Evolutionary conservation across 2,113 vertebrate species (phyloP), one percentile per base, ranked within the genome.

Genomic region (Rhombomys opimus): DNA sequence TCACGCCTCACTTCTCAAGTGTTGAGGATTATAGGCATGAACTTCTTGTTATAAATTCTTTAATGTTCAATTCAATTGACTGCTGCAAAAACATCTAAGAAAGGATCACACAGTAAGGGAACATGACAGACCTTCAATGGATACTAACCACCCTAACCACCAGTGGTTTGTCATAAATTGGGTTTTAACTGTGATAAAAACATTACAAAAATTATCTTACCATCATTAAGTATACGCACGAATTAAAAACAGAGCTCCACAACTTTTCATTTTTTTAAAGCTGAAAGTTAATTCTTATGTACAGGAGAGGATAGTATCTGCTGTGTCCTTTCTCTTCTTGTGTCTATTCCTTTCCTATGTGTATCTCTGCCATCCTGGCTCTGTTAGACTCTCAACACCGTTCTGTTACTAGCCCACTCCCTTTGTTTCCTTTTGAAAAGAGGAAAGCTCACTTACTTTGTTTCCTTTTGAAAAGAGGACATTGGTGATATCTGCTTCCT

Each of bases 401-500:
- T 27, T 67, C 67, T 70, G 32, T 14, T 35, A 70, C 67, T 14
- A 35, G 67, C 67, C 67, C 30, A 35, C 15, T 14, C 15, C 8
- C 30, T 46, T 41, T 84, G 54, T 6, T 54, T 75, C 46, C 35
- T 93, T 95, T 77, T 76, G 35, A 54, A 89, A 95, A 95, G 90
- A 50, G 15, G n/a, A 82, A n/a, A 81, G 25, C 76, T 90, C 23
- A 54, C 1, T 57, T 91, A 76, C 35, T 91, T 67, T 38, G 54
- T 20, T 46, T 80, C 46, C 35, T 93, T 95, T 77, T 76, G 35
- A 54, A 89, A 95, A 95, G 90, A 50, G 15, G n/a, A 82, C 80
- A 86, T 10, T 67, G 89, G 23, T 50, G n/a, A 17, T 67, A 93
- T 73, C 23, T 92, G 72, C 57, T 84, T 93, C 57, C 54, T 63